A percentile compares a stretch with the other conserved stretches of the same genome.
Evolutionary conservation across 2,113 vertebrate genomes (phyloP).

Genomic region (Forbesichthys agassizii): DNA sequence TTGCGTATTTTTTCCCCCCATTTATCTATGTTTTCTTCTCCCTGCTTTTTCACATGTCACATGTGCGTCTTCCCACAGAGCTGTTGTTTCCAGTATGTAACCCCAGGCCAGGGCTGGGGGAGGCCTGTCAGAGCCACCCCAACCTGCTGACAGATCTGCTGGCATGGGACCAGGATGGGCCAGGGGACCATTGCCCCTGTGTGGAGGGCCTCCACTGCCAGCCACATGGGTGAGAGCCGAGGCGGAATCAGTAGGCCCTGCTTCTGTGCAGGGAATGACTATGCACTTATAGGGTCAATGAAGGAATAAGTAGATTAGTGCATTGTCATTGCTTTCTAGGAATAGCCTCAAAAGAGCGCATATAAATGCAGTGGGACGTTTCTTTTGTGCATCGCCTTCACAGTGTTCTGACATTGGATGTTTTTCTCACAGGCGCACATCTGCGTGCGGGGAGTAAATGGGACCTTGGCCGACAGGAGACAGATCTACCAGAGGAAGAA

Average conservation of each 20-base stretch:
- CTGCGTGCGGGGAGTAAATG: slow-evolving; percentile 53
- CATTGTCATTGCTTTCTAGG: too few relatives aligned
- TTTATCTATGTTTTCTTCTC: not conserved
- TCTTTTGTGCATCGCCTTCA: not conserved
- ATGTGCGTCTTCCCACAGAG: slow-evolving; percentile 63
- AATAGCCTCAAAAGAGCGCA: too few relatives aligned
- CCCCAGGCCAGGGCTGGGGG: slow-evolving; percentile 78
- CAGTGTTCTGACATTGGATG: not conserved
- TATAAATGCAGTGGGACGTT: not conserved
- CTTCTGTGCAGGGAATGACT: too few relatives aligned
- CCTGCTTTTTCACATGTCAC: not conserved
- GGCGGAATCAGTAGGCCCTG: not conserved
- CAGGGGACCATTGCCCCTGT: slow-evolving; percentile 86
- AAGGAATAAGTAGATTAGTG: too few relatives aligned
- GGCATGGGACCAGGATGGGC: slow-evolving; percentile 89
- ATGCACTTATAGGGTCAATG: too few relatives aligned
- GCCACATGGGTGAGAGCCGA: slow-evolving; percentile 77
- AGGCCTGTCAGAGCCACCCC: slow-evolving; percentile 80
- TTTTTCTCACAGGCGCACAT: slow-evolving; percentile 52
- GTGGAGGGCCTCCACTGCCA: slow-evolving; percentile 82
- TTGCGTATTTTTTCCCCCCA: not conserved
- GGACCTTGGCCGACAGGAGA: not conserved
- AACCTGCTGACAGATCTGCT: slow-evolving; percentile 87
- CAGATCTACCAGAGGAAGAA: slow-evolving; percentile 1
- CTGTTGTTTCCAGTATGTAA: slow-evolving; percentile 91